Evolutionary conservation across 2,113 vertebrate genomes (phyloP), one percentile per base, ranked within the genome.

Genomic region (Phylloscopus trochilus): DNA sequence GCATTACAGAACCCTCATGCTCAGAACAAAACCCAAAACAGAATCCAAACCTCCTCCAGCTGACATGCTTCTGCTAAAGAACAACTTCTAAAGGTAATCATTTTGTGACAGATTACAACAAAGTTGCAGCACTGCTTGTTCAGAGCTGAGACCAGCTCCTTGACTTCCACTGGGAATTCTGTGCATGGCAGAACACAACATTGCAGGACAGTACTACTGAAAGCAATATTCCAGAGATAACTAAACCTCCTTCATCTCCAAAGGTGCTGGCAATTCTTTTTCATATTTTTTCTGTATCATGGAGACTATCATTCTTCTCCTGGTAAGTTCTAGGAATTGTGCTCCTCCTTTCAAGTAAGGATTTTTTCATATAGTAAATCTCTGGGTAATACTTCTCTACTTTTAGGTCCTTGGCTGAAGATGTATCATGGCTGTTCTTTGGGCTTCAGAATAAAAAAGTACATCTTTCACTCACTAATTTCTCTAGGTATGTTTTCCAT

Each of bases 241-340:
- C 14, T 16, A 6, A 86, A 21, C 10, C 14, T 35, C 15, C 28
- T 51, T 31, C n/a, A 31, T 59, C 69, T 59, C 49, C 16, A 53
- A 70, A 47, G 44, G 43, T 64, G n/a, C 13, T 37, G 17, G 27
- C n/a, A 67, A 81, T 53, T 23, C 5, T 73, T 44, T 56, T 46
- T 53, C 9, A 4, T 33, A 39, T 52, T 81, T 16, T 53, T 64
- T 35, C 51, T 10, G 7, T 33, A 37, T 21, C 21, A 81, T 11
- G 1, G 10, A 75, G 23, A 37, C 16, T 51, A 27, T 12, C 0
- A 0, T 12, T 62, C 22, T 11, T 58, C 18, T 31, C 56, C 33
- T 6, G 8, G 7, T 27, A 43, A 69, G 4, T 43, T 59, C 51
- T 28, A 67, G 51, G n/a, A 87, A 75, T 0, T 10, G 13, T 46